phyloP scores from a whole-genome alignment of 2,888 invertebrate species.

The Pseudococcus jackbeardsleyi region DNA sequence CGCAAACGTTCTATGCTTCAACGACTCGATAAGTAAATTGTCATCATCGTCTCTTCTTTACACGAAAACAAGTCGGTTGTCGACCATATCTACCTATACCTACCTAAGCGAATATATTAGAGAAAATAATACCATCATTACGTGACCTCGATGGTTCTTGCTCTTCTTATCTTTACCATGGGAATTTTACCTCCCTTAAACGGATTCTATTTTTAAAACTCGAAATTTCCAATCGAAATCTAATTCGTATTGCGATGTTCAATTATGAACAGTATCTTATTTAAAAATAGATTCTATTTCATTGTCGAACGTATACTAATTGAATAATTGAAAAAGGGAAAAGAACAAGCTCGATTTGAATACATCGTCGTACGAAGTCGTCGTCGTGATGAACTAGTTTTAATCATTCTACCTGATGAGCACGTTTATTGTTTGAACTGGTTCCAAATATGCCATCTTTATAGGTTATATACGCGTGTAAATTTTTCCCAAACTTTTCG shows the following conservation, averaged over 20 bases:
- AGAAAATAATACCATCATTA: constrained; percentile 33
- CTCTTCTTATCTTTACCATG: not conserved
- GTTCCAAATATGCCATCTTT: constrained; percentile 54
- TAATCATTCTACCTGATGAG: constrained; percentile 25
- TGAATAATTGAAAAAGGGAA: not conserved
- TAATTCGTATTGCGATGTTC: too few relatives aligned
- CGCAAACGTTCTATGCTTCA: not conserved
- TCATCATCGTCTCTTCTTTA: constrained; percentile 13
- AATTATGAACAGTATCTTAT: too few relatives aligned
- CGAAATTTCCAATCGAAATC: too few relatives aligned
- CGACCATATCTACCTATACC: constrained; percentile 13
- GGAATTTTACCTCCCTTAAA: not conserved
- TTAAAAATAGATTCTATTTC: not conserved
- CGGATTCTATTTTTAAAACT: not conserved
- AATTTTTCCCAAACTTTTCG: constrained; percentile 16
- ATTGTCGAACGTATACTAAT: not conserved
- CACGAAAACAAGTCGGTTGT: not conserved
- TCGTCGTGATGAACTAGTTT: constrained; percentile 49
- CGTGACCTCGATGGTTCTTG: constrained; percentile 8
- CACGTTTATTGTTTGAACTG: constrained; percentile 53
- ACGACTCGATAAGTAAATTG: constrained; percentile 33
- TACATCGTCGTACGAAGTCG: not conserved
- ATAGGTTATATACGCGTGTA: constrained; percentile 24
- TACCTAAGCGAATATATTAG: not conserved
- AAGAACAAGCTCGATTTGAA: constrained; percentile 8